Base-by-base conservation (phyloP, 1,140 invertebrate genomes). In the Pseudomyrmex flavicornis region DNA sequence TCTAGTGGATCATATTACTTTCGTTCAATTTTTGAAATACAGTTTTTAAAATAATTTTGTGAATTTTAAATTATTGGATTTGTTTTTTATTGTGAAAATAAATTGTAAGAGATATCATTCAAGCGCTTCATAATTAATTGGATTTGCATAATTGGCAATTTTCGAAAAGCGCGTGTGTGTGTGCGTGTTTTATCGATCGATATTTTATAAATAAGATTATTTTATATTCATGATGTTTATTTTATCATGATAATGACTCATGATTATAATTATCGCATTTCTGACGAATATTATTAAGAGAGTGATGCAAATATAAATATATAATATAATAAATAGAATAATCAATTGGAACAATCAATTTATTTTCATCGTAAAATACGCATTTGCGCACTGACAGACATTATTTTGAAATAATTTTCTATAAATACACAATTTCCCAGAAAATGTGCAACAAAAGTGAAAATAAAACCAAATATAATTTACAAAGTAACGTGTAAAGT, bases 271-370 rank as follows among this genome's bases (percentile, higher is more conserved):
- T 72, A 52, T 50, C 10, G 4, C 10, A 10, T 75, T 75, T 63
- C 35, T 50, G 59, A 26, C 20, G 15, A 17, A 26, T 48, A 13
- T 75, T 74, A 75, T 75, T 75, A 63, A 63, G 15, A 48, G 58
- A 48, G 44, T 75, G 63, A 75, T 75, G 46, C 48, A 75, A 63
- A 61, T 46, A 48, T 4, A 35, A 35, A 35, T 35, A 7, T n/a
- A 61, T 65, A 46, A 46, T 63, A 63, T 63, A 62, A 63, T 26
- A 35, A 35, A 35, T 44, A n/a, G 44, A 63, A 63, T 63, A 63
- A 75, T 75, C 58, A 75, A 75, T 75, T 63, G 22, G 15, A 62
- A 59, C 58, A 48, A 48, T 62, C 72, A 75, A 75, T 75, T 75
- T 75, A 50, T 63, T 17, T 35, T 74, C 35, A 13, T 75, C 72